These are phyloP conservation scores for Glaucidium brasilianum DNA, from an alignment of 2,113 vertebrate genomes.

Conservation along the genomic window DNA sequence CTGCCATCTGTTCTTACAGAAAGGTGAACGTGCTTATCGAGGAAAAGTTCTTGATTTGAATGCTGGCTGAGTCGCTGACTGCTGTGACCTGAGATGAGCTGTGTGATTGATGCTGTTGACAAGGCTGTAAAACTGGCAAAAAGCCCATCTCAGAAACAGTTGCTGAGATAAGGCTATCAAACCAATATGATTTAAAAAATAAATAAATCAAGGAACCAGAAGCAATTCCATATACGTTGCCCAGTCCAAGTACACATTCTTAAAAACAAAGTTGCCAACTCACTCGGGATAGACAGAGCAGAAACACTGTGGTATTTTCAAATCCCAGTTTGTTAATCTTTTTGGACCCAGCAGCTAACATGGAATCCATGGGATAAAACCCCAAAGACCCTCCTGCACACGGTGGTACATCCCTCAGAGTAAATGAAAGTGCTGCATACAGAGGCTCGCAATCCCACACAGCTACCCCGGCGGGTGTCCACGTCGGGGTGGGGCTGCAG, in stretches of 20 bases:
- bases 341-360: neutral
- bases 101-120: neutral
- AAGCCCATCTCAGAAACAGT: neutral
- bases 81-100: neutral
- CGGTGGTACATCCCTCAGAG: neutral
- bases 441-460: accelerated
- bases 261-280: neutral
- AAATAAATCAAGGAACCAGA: neutral
- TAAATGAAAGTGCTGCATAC: neutral
- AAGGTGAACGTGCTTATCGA: neutral
- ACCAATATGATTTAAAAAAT: neutral
- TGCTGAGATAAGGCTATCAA: neutral
- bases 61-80: neutral
- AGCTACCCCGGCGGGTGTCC: neutral
- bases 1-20: neutral
- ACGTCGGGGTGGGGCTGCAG: neutral
- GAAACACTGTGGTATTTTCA: neutral
- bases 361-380: neutral
- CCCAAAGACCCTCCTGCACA: neutral
- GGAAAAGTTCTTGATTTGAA: neutral
- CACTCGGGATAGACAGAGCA: neutral
- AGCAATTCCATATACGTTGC: neutral
- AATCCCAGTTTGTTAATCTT: neutral
- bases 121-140: neutral
- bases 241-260: neutral